Conservation (phyloP, 2,113 vertebrate species). For the Dicaeum eximium region DNA sequence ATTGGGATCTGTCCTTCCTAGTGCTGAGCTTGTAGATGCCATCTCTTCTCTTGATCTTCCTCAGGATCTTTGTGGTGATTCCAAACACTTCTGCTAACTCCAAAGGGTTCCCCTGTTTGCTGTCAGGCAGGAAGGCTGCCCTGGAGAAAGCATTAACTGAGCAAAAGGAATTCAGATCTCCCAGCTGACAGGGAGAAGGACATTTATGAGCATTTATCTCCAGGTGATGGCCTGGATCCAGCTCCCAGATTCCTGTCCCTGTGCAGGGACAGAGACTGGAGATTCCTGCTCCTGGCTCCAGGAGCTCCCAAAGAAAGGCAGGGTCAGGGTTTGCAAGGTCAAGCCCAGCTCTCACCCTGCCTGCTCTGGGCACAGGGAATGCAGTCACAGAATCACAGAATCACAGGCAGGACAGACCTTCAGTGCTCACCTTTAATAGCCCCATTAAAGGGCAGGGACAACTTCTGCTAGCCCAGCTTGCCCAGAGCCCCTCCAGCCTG, state of each 20-base stretch:
- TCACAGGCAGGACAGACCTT: no score
- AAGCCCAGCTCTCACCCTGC: no score
- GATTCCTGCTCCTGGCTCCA: background rate
- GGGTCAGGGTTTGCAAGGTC: background rate
- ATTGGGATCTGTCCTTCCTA: background rate
- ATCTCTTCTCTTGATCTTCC: background rate
- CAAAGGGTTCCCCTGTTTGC: background rate
- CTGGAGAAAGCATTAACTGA: background rate
- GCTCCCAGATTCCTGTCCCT: background rate
- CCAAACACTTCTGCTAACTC: background rate
- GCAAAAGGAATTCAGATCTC: background rate
- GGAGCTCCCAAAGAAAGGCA: background rate
- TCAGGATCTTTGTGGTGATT: background rate
- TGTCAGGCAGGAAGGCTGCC: background rate
- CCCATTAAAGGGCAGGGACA: background rate
- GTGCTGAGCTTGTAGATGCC: background rate
- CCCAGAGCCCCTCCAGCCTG: background rate
- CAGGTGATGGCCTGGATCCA: background rate
- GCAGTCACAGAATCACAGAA: rapidly evolving
- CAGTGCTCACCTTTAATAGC: background rate
- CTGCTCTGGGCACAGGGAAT: background rate
- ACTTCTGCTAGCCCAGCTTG: background rate
- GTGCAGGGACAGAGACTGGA: background rate
- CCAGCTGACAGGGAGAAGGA: background rate
- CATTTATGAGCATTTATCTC: background rate